A percentile compares a stretch with the other conserved stretches of the same genome.
phyloP scores from a whole-genome alignment of 2,113 vertebrate species.

The Podiceps cristatus region DNA sequence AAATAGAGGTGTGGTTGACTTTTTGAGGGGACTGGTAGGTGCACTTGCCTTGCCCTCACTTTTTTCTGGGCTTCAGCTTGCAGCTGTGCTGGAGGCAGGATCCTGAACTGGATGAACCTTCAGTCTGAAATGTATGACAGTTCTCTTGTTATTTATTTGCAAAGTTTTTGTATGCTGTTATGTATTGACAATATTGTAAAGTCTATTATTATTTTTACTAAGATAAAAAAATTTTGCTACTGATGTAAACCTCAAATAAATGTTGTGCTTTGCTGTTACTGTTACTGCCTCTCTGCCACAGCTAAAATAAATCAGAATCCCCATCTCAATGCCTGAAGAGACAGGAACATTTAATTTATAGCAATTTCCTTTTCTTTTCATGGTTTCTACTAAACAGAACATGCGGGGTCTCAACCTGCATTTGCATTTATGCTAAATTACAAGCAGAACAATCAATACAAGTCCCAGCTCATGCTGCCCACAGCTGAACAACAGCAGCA shows the following conservation, averaged over 20 bases:
- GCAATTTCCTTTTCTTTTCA: constrained; percentile 69
- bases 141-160: not conserved
- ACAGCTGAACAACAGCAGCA: not conserved
- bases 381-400: constrained; percentile 70
- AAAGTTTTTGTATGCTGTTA: not conserved
- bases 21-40: not conserved
- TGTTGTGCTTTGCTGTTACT: constrained; percentile 37
- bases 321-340: constrained; percentile 68
- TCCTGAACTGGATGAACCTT: not conserved
- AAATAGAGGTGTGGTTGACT: not conserved
- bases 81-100: not conserved
- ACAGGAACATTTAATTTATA: constrained; percentile 76
- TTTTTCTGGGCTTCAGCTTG: not conserved
- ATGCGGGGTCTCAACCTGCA: constrained; percentile 64
- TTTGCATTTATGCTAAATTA: constrained; percentile 74
- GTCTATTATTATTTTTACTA: not conserved
- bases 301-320: constrained; percentile 68
- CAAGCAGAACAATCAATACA: constrained; percentile 10
- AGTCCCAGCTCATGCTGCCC: not conserved
- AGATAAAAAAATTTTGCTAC: constrained; percentile 31
- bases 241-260: constrained; percentile 40
- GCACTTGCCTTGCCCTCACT: not conserved
- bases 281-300: constrained; percentile 15
- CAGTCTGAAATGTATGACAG: not conserved
- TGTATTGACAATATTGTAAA: not conserved